Evolutionary conservation across 1,140 invertebrate species (phyloP).

Genomic region (Macrocentrus cingulum): DNA sequence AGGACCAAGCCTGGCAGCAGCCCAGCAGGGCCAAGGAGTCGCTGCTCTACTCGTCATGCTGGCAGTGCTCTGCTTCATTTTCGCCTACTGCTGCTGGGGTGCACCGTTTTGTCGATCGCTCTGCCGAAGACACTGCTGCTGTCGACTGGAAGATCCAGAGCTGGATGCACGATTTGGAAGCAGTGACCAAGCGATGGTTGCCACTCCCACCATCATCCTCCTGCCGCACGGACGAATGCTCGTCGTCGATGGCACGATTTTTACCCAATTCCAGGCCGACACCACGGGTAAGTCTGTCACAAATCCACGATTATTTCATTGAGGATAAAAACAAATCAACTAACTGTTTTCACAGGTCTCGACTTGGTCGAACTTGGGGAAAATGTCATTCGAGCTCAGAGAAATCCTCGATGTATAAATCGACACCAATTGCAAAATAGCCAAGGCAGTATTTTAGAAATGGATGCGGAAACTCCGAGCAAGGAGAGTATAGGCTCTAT

Average conservation of each 20-base stretch:
- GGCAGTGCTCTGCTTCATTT: constrained; percentile 62
- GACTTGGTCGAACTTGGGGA: constrained; percentile 61
- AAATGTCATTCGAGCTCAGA: constrained; percentile 55
- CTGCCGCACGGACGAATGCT: constrained; percentile 64
- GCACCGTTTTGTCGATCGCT: constrained; percentile 60
- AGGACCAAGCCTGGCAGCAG: constrained; percentile 36
- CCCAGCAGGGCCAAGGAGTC: constrained; percentile 56
- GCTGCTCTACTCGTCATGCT: constrained; percentile 63
- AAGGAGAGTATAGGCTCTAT: constrained; percentile 51
- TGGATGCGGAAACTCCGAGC: constrained; percentile 53
- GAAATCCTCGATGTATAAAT: constrained; percentile 42
- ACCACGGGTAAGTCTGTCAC: constrained; percentile 38
- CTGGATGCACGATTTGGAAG: constrained; percentile 38
- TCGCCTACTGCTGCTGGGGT: constrained; percentile 65
- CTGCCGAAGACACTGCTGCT: constrained; percentile 57
- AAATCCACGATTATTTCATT: no score
- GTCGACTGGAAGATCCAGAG: constrained; percentile 50
- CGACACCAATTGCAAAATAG: constrained; percentile 47
- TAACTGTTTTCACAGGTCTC: constrained; percentile 50
- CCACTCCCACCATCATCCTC: constrained; percentile 62
- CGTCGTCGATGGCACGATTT: constrained; percentile 61
- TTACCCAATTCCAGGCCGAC: constrained; percentile 58
- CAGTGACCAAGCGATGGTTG: constrained; percentile 44
- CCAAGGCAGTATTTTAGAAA: constrained; percentile 49
- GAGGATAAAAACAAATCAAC: no score